These are phyloP conservation scores for Oligia fasciuncula DNA, from an alignment of 2,888 invertebrate genomes.

Conservation along the genomic window DNA sequence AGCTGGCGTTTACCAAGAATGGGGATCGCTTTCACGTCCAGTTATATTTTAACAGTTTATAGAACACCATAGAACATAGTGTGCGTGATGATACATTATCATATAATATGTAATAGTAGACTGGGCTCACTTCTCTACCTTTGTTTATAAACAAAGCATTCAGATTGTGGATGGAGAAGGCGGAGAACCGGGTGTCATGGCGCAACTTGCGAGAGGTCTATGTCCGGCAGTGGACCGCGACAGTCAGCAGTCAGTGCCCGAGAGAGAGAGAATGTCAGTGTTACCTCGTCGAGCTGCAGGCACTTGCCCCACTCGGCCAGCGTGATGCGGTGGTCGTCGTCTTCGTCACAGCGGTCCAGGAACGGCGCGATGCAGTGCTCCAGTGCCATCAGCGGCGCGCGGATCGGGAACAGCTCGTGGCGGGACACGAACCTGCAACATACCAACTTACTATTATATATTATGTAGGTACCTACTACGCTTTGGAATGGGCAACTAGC, in stretches of 20 bases:
- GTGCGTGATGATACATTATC: background rate
- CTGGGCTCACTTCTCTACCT: background rate
- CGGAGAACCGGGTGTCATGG: background rate
- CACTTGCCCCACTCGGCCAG: slow-evolving; percentile 98
- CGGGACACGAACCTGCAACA: slow-evolving; percentile 92
- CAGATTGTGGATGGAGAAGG: background rate
- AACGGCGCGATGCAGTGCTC: slow-evolving; percentile 99
- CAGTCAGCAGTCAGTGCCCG: background rate
- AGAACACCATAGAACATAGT: background rate
- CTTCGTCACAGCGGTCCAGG: slow-evolving; percentile 96
- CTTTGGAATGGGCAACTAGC: too few species aligned
- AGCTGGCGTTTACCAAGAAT: background rate
- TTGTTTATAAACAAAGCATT: background rate
- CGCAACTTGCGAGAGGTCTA: background rate
- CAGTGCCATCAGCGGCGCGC: slow-evolving; percentile 97
- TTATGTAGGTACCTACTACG: too few species aligned
- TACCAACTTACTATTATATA: too few species aligned
- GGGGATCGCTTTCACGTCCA: background rate
- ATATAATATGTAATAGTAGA: background rate
- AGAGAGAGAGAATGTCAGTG: background rate
- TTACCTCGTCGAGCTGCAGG: slow-evolving; percentile 94
- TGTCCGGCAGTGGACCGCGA: background rate
- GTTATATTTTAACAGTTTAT: background rate
- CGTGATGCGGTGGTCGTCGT: slow-evolving; percentile 97
- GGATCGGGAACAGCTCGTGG: slow-evolving; percentile 98